Base-by-base conservation (phyloP, 1,140 invertebrate species). In the Drosophila burlai region DNA sequence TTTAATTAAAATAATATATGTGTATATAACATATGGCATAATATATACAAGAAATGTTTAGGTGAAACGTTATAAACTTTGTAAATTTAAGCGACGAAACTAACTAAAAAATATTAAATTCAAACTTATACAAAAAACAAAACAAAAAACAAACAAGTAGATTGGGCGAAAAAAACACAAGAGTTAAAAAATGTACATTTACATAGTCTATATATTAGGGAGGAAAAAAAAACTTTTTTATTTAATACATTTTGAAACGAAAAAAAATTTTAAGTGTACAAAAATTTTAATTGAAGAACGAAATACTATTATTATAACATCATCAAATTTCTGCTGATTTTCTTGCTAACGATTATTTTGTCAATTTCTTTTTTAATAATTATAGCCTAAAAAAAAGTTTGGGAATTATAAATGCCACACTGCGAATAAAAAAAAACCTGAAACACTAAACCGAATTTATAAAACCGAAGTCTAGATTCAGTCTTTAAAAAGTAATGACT, bases 41-140 rank as follows among this genome's bases (percentile, higher is more conserved):
- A 45, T 75, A 68, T 75, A 67, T 68, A 67, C 61, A 54, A 80
- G 64, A 52, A 80, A 73, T 81, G 46, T 74, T 83, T 87, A 87
- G 84, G 83, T 87, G 83, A 87, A 87, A 87, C 77, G 82, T 84
- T 85, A 84, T 81, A 74, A 71, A 72, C 42, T 80, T 75, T 89
- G 83, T 89, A 83, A 78, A 87, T 81, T 87, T 78, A 83, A 81
- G 36, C 52, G 64, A 69, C 45, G 52, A 65, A 64, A 62, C 50
- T 42, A 76, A 80, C 16, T 50, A 60, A 57, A 31, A 62, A 24
- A 24, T 55, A 76, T 36, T 18, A 45, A 4, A 29, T 36, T 36
- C 34, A 55, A 55, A 36, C 52, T 21, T 47, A 47, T 21, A 54
- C 36, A 69, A 80, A 40, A 58, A 64, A 31, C 24, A 24, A 24